Evolutionary conservation across 2,888 invertebrate genomes (phyloP), one percentile per base, ranked within the genome.

Genomic region (Epistrophe eligans): DNA sequence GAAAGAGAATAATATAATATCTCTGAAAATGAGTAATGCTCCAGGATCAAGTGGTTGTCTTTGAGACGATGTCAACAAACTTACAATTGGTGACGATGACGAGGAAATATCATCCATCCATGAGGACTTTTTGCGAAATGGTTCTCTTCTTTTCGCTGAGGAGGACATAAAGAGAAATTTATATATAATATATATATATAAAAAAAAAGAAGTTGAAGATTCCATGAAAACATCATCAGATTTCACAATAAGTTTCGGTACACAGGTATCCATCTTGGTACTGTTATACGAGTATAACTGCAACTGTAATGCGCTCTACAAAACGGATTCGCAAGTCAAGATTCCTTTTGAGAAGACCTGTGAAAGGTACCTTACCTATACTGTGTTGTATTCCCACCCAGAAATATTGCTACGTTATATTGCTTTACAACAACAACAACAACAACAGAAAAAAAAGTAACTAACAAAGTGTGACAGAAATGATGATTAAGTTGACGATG

Each of bases 11-110:
- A 87, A 83, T 87, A 79, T 87, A 79, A 87, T 66, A 76, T 87
- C 79, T 83, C 83, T 83, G 83, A 67, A 82, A 87, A 79, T 87
- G 85, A 87, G 85, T 74, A 82, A 83, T 87, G 79, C 79, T 83
- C 24, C 60, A 79, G 79, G 87, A 79, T 83, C 83, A 87, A 87
- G 87, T 83, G 82, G 43, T 66, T 73, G 79, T 74, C 66, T 87
- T 87, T 83, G 87, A 87, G 87, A 87, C 87, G 87, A 79, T 79
- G 87, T 82, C 87, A 87, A 83, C 87, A 87, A 87, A 79, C 87
- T 87, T 32, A 83, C 83, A 83, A 87, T 87, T 87, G 87, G 76
- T 79, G 66, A 64, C 82, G 74, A 73, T 64, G 60, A 52, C 74
- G 72, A 74, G 6, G 64, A 79, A 43, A 66, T 57, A 67, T 35